A percentile compares a stretch with the other conserved stretches of the same genome.
These are phyloP conservation scores for Stomorhina lunata DNA, from an alignment of 2,888 invertebrate genomes.

Conservation along the genomic window DNA sequence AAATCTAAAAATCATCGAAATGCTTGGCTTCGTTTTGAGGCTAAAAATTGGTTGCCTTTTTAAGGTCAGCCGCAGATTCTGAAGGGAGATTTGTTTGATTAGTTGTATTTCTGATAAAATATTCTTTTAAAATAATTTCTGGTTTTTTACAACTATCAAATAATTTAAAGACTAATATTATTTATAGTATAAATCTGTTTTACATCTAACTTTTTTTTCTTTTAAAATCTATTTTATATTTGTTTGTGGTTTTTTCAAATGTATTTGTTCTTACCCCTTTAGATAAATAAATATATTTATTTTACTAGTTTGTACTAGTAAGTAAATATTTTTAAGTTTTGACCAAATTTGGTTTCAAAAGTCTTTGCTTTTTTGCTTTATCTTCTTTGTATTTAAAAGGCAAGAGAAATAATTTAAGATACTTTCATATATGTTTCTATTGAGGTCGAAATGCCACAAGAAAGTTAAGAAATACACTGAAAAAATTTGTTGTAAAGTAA, in stretches of 20 bases:
- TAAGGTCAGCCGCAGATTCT: too few species aligned
- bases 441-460: conserved; percentile 28
- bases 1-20: too few species aligned
- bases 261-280: background rate
- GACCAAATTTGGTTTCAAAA: conserved; percentile 44
- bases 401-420: conserved; percentile 7
- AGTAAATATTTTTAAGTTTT: conserved; percentile 49
- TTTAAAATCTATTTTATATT: background rate
- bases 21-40: too few species aligned
- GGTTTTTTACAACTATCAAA: too few species aligned
- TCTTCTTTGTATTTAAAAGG: background rate
- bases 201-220: too few species aligned
- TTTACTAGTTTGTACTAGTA: background rate
- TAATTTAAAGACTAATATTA: too few species aligned
- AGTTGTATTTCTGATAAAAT: too few species aligned
- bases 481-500: background rate
- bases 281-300: background rate
- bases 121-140: too few species aligned
- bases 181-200: too few species aligned
- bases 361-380: conserved; percentile 16
- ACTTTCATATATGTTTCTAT: background rate
- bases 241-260: background rate
- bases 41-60: too few species aligned
- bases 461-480: conserved; percentile 16
- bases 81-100: too few species aligned